Evolutionary conservation across 2,888 invertebrate species (phyloP), one percentile per base, ranked within the genome.

Genomic region (Sesamia inferens): DNA sequence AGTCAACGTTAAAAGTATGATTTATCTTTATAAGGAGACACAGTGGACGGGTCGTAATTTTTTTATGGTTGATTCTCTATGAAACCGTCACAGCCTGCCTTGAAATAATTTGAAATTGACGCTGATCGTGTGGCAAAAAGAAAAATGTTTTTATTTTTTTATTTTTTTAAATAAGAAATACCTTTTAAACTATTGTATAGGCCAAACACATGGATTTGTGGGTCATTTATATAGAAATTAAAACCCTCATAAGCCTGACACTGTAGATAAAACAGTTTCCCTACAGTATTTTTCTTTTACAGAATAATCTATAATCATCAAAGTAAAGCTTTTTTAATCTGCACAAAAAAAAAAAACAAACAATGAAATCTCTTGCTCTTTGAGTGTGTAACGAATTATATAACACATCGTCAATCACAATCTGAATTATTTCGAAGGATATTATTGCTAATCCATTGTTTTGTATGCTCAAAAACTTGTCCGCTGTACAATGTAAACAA

Each of bases 11-110:
- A 57, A n/a, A 42, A 70, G 31, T 13, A 48, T 16, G 0, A 66
- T 61, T 71, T 31, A 5, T 7, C 5, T 70, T 31, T 24, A 16
- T 63, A 76, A 63, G 11, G 39, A 62, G 47, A 72, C 6, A 47
- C 42, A 59, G 31, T 31, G 16, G 24, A 61, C 8, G 14, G n/a
- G 8, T 14, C n/a, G 13, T n/a, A n/a, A 31, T 3, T 1, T 2
- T 31, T 31, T 31, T 31, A 31, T 31, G 31, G 1, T 31, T 31
- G 31, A 31, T 31, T 31, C 3, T 31, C 31, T 31, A 2, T 31
- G 3, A 31, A 31, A 31, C 31, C 31, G 31, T 31, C 31, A 3
- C 31, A 1, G 31, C 1, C 31, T 24, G 19, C 0, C 6, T 10
- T 24, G 14, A 5, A 42, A 57, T 5, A 42, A 42, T n/a, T 13